Conservation (phyloP, 2,797 vertebrate species). For the Erethizon dorsatum region DNA sequence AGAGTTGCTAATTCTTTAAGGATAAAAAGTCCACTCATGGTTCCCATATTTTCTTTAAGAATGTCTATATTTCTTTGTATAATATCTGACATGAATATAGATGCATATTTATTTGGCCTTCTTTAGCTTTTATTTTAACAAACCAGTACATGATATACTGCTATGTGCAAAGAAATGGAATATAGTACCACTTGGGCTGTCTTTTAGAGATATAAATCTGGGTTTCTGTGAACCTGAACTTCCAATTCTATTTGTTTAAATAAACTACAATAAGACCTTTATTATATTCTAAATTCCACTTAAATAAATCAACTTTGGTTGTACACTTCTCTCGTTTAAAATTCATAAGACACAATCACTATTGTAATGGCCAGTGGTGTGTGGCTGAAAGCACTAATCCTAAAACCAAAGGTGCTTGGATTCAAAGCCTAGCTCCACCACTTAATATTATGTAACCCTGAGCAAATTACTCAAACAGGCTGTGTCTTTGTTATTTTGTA, state of each 20-base stretch:
- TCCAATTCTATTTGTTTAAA: not conserved
- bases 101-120: not conserved
- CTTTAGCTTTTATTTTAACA: not conserved
- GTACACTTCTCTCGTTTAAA: not conserved
- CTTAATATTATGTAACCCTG: not conserved
- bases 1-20: not conserved
- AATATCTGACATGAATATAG: not conserved
- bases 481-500: not conserved
- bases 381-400: not conserved
- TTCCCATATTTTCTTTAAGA: slow-evolving; percentile 11
- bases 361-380: not conserved
- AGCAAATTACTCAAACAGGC: not conserved
- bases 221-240: not conserved
- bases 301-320: slow-evolving; percentile 9
- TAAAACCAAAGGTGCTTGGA: not conserved
- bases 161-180: not conserved
- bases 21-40: not conserved
- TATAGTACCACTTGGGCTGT: not conserved
- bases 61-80: not conserved
- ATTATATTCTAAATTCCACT: not conserved
- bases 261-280: not conserved
- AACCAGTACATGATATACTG: not conserved
- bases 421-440: not conserved
- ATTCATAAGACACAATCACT: not conserved
- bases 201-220: not conserved